Evolutionary conservation across 2,888 invertebrate genomes (phyloP).

Genomic region (Tinea trinotella): DNA sequence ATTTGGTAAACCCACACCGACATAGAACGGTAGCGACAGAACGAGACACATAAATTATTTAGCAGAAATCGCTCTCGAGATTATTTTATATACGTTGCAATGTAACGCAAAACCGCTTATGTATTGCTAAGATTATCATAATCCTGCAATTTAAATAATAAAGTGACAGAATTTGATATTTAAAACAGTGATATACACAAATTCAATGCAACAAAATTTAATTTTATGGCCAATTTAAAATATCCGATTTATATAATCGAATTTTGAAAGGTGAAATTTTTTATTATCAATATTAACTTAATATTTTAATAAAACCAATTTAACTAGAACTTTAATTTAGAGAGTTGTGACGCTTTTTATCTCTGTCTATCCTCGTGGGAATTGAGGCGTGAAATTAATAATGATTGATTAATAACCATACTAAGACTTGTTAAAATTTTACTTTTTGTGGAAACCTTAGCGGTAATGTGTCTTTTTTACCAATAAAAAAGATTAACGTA

Average conservation of each 20-base stretch:
- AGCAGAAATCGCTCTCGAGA: slow-evolving; percentile 49
- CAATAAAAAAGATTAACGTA: neutral
- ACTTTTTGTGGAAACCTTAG: too few relatives aligned
- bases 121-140: slow-evolving; percentile 61
- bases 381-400: too few relatives aligned
- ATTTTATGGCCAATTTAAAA: slow-evolving; percentile 37
- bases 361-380: too few relatives aligned
- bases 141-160: slow-evolving; percentile 65
- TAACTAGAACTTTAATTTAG: too few relatives aligned
- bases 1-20: slow-evolving; percentile 53
- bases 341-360: too few relatives aligned
- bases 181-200: slow-evolving; percentile 29
- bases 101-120: slow-evolving; percentile 50
- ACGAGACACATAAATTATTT: slow-evolving; percentile 54
- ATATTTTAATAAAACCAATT: neutral
- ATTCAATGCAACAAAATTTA: slow-evolving; percentile 38
- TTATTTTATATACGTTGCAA: slow-evolving; percentile 5
- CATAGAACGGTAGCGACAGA: slow-evolving; percentile 56
- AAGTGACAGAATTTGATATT: slow-evolving; percentile 54
- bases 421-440: too few relatives aligned
- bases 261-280: slow-evolving; percentile 6
- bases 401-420: too few relatives aligned
- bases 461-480: too few relatives aligned
- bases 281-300: neutral
- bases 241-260: slow-evolving; percentile 2